Conservation (phyloP, 1,140 invertebrate species). For the Akabosia matsudoensis region DNA sequence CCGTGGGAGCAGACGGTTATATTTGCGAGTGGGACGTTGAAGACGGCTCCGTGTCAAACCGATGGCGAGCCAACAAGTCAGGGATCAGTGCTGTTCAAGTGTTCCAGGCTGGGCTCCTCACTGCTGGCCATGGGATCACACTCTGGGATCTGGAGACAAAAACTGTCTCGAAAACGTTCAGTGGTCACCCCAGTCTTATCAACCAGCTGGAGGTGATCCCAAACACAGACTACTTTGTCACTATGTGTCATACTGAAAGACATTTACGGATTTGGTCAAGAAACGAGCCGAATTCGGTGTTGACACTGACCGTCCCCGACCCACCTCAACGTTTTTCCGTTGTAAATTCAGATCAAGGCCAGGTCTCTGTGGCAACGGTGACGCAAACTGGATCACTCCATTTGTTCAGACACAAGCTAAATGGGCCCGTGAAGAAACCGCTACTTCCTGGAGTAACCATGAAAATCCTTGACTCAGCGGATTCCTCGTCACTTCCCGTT, state of each 20-base stretch:
- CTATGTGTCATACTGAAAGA: conserved; percentile 35
- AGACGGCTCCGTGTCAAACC: conserved; percentile 24
- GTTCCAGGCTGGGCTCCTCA: conserved; percentile 25
- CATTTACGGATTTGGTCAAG: conserved; percentile 42
- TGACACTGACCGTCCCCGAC: conserved; percentile 47
- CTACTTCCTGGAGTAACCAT: conserved; percentile 68
- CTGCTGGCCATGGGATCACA: conserved; percentile 35
- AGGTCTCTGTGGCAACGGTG: conserved; percentile 59
- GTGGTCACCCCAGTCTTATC: conserved; percentile 39
- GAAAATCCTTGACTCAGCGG: conserved; percentile 61
- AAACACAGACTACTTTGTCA: conserved; percentile 42
- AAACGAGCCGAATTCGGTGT: conserved; percentile 41
- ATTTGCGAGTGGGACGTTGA: conserved; percentile 40
- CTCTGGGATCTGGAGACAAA: conserved; percentile 42
- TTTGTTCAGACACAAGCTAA: conserved; percentile 69
- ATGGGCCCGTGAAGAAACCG: conserved; percentile 66
- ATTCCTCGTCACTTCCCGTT: conserved; percentile 58
- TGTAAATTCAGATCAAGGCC: conserved; percentile 64
- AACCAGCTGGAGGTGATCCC: conserved; percentile 38
- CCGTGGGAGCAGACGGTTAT: conserved; percentile 40
- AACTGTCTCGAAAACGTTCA: conserved; percentile 31
- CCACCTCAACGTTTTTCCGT: conserved; percentile 34
- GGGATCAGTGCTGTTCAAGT: conserved; percentile 29
- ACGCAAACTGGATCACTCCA: conserved; percentile 72
- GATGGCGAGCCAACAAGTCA: conserved; percentile 40